These are phyloP conservation scores for Ginglymostoma cirratum DNA, from an alignment of 2,113 vertebrate species.

Conservation along the genomic window DNA sequence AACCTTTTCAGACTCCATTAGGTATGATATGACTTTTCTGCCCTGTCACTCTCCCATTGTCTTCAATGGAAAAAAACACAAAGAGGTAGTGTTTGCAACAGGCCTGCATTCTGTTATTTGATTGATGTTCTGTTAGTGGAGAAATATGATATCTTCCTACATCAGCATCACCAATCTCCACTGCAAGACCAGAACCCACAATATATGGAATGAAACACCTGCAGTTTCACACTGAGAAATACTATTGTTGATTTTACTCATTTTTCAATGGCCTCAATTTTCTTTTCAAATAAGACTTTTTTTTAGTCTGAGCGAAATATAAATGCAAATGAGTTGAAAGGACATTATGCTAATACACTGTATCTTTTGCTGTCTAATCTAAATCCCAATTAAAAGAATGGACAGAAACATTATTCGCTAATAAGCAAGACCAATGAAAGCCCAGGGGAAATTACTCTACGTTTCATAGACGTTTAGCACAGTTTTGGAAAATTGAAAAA, in stretches of 20 bases:
- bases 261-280: neutral
- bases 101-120: neutral
- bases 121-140: neutral
- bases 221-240: neutral
- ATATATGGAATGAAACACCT: neutral
- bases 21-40: neutral
- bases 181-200: neutral
- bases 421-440: neutral
- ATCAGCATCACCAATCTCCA: neutral
- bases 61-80: conserved; percentile 7
- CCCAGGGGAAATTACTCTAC: neutral
- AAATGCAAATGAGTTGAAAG: neutral
- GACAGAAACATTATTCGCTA: neutral
- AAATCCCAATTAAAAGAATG: neutral
- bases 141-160: neutral
- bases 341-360: neutral
- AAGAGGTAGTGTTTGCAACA: neutral
- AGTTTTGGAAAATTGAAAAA: neutral
- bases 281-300: neutral
- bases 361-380: neutral
- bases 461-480: neutral
- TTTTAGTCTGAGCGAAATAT: neutral
- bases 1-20: neutral
- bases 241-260: neutral
- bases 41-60: neutral